Evolutionary conservation across 2,888 invertebrate genomes (phyloP).

Genomic region (Chymomyza fuscimana): DNA sequence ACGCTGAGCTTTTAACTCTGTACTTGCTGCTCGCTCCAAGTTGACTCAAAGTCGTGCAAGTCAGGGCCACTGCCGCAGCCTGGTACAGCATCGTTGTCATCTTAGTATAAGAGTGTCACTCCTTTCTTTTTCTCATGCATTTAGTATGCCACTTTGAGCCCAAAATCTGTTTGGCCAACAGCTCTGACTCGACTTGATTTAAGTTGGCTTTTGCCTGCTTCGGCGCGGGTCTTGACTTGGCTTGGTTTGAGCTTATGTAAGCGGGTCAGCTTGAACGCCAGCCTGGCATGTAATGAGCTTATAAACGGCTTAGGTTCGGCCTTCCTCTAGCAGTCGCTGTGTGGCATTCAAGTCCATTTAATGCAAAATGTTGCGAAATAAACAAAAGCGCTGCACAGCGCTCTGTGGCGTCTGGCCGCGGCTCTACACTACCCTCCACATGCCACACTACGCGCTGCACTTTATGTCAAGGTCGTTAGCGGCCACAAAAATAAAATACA

Average conservation of each 20-base stretch:
- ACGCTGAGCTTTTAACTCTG: neutral
- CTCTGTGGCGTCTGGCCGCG: neutral
- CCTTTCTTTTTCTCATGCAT: neutral
- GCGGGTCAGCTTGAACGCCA: neutral
- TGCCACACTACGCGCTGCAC: neutral
- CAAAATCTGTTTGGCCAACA: neutral
- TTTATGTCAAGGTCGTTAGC: constrained; percentile 2
- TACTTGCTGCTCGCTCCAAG: neutral
- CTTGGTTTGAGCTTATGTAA: neutral
- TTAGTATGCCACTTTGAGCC: neutral
- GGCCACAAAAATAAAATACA: neutral
- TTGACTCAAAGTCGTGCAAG: neutral
- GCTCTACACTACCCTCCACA: neutral
- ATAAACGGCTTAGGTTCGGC: constrained; percentile 6
- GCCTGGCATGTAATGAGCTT: constrained; percentile 13
- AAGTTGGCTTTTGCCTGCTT: neutral
- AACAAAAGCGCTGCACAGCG: neutral
- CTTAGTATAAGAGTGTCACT: neutral
- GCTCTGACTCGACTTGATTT: neutral
- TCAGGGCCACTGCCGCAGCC: neutral
- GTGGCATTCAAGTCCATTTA: constrained; percentile 9
- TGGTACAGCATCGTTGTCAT: neutral
- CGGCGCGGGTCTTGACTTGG: neutral
- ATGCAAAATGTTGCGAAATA: constrained; percentile 8
- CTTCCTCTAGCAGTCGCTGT: neutral